These are phyloP conservation scores for Pegoplata infirma DNA, from an alignment of 2,888 invertebrate species.

Conservation along the genomic window DNA sequence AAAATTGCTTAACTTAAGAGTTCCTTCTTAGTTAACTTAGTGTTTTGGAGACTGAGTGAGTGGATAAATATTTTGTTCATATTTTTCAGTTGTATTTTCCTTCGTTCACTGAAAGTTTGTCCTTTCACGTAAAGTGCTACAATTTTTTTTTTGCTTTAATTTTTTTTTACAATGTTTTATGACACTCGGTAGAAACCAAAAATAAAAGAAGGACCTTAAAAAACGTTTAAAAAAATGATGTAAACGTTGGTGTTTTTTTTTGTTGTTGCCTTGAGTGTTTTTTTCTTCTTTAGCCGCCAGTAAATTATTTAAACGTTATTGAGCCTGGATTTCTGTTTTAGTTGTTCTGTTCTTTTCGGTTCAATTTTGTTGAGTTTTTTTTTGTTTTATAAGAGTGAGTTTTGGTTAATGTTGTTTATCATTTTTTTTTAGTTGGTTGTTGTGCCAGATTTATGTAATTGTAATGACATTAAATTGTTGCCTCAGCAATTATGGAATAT, in stretches of 20 bases:
- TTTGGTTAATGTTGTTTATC: neutral
- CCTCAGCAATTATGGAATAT: neutral
- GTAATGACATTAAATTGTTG: neutral
- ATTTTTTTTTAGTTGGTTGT: neutral
- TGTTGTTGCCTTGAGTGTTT: neutral
- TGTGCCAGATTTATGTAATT: neutral
- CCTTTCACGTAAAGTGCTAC: slow-evolving; percentile 7
- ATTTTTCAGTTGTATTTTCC: neutral
- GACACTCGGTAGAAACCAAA: slow-evolving; percentile 3
- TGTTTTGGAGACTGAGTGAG: neutral
- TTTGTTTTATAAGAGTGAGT: neutral
- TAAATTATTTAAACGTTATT: slow-evolving; percentile 35
- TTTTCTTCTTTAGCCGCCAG: slow-evolving; percentile 13
- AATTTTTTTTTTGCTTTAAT: slow-evolving; percentile 2
- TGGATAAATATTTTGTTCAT: neutral
- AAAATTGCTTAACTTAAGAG: slow-evolving; percentile 18
- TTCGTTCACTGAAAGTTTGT: slow-evolving; percentile 8
- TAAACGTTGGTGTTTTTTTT: neutral
- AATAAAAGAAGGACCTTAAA: slow-evolving; percentile 7
- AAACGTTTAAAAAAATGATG: neutral
- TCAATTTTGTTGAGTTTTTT: neutral
- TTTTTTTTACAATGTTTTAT: neutral
- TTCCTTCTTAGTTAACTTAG: neutral
- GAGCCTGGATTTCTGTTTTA: neutral
- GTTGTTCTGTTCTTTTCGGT: neutral